These are phyloP conservation scores for Caenorhabditis sp. DNA, from an alignment of 2,888 invertebrate genomes.

Conservation along the genomic window DNA sequence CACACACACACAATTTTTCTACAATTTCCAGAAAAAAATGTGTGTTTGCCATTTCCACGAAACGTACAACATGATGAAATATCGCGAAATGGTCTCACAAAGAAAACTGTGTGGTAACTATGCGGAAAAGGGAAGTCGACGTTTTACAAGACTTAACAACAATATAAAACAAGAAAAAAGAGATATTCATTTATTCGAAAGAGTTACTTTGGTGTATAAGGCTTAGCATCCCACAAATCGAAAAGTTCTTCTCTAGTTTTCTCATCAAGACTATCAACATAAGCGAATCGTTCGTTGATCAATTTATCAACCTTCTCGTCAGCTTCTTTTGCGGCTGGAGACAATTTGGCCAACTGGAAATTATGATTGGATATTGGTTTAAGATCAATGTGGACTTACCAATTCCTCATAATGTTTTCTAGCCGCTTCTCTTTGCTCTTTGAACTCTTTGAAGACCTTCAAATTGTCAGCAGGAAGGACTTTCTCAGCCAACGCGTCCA, in stretches of 20 bases:
- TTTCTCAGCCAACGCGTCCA: slow-evolving; percentile 55
- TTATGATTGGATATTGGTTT: no score
- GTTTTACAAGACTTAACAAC: no score
- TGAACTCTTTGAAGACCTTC: slow-evolving; percentile 52
- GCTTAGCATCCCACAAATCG: slow-evolving; percentile 42
- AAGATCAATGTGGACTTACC: slow-evolving; percentile 13
- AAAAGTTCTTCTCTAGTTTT: slow-evolving; percentile 46
- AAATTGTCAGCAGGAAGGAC: slow-evolving; percentile 48
- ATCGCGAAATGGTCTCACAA: no score
- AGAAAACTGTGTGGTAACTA: no score
- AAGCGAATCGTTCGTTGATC: slow-evolving; percentile 48
- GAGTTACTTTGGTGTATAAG: slow-evolving; percentile 19
- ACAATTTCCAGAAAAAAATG: no score
- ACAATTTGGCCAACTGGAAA: neutral
- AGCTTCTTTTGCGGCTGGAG: slow-evolving; percentile 48
- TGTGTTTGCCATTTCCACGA: no score
- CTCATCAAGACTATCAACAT: slow-evolving; percentile 41
- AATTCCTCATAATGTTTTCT: slow-evolving; percentile 45
- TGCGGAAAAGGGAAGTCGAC: no score
- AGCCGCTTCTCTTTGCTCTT: slow-evolving; percentile 47
- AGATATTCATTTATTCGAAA: neutral
- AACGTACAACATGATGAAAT: no score
- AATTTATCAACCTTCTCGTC: slow-evolving; percentile 54
- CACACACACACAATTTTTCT: no score
- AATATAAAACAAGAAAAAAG: no score